Percentiles rank a stretch among this genome's conserved stretches.
Conservation (phyloP, 2,113 vertebrate species). For the Porphyrio hochstetteri region DNA sequence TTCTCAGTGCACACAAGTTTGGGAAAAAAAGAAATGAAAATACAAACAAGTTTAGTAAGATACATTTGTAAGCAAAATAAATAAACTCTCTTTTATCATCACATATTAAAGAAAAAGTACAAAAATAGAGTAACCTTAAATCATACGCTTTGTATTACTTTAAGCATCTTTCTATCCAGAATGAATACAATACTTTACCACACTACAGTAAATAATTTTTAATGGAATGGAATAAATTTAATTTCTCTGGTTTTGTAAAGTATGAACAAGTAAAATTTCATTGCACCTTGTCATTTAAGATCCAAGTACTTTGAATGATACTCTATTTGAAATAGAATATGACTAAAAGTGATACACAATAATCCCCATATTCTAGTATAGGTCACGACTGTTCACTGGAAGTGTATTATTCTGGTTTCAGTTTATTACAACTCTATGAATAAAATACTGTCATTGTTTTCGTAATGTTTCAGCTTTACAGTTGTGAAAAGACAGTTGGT, state of each 20-base stretch:
- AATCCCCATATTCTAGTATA: background rate
- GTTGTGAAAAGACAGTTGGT: background rate
- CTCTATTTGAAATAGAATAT: background rate
- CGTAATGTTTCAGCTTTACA: background rate
- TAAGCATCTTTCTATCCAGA: background rate
- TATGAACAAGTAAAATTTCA: background rate
- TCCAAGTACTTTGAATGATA: background rate
- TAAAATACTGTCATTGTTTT: background rate
- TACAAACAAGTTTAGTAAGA: background rate
- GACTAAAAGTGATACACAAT: background rate
- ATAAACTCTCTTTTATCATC: background rate
- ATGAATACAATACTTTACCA: background rate
- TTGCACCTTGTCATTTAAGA: background rate
- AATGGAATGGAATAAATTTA: background rate
- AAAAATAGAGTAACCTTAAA: background rate
- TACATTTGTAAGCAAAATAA: background rate
- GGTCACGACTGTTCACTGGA: background rate
- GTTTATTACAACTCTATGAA: background rate
- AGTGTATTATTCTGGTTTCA: background rate
- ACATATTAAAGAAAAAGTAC: background rate
- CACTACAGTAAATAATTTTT: background rate
- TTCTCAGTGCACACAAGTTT: background rate
- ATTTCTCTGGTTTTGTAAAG: background rate
- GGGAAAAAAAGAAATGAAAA: background rate
- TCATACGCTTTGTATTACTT: background rate